A percentile compares a stretch with the other conserved stretches of the same genome.
These are phyloP conservation scores for Gallinago media DNA, from an alignment of 2,113 vertebrate genomes.

Conservation along the genomic window DNA sequence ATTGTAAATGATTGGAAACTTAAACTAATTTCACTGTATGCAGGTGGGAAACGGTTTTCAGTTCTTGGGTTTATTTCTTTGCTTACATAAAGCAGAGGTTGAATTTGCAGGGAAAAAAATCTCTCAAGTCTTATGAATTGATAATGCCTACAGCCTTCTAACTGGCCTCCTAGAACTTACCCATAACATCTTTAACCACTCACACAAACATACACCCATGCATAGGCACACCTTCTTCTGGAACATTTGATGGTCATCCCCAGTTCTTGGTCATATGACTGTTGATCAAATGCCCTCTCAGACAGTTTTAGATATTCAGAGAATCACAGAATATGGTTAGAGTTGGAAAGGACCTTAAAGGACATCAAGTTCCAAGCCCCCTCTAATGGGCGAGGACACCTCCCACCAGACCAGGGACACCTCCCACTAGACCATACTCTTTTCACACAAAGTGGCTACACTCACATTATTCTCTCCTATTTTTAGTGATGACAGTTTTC, in stretches of 20 bases:
- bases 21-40: neutral
- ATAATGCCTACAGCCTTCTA: neutral
- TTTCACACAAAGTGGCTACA: neutral
- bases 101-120: neutral
- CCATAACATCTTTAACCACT: neutral
- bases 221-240: neutral
- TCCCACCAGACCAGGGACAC: no score
- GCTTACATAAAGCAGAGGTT: neutral
- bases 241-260: neutral
- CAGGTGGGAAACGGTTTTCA: neutral
- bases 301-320: neutral
- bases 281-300: neutral
- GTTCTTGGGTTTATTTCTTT: neutral
- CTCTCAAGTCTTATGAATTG: neutral
- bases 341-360: no score
- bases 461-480: neutral
- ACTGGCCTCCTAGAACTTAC: neutral
- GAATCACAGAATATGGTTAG: no score
- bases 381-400: no score
- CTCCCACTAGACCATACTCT: neutral
- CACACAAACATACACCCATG: fast-evolving
- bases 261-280: neutral
- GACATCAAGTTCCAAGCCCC: no score
- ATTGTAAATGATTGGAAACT: neutral
- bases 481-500: neutral